Percentiles rank a stretch among this genome's conserved stretches.
phyloP scores from a whole-genome alignment of 2,888 invertebrate species.

The Gandaritis pyraliata region DNA sequence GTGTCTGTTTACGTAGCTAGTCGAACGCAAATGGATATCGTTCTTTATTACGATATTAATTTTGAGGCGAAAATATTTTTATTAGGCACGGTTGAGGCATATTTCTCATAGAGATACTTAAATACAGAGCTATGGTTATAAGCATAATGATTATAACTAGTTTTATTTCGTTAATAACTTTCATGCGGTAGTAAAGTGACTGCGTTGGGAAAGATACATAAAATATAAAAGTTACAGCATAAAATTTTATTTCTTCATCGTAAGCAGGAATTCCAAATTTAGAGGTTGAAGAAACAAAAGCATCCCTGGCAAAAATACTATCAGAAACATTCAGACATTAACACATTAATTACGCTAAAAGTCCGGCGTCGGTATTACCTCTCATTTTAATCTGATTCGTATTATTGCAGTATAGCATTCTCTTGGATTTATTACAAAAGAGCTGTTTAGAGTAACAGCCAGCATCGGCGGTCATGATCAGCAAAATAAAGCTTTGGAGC shows the following conservation, averaged over 20 bases:
- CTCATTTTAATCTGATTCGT: slow-evolving; percentile 73
- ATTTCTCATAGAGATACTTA: slow-evolving; percentile 37
- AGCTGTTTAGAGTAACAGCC: slow-evolving; percentile 71
- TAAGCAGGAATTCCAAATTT: not conserved
- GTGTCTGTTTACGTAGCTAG: slow-evolving; percentile 56
- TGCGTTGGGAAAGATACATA: slow-evolving; percentile 17
- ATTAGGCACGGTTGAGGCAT: slow-evolving; percentile 46
- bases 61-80: slow-evolving; percentile 53
- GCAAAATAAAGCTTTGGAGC: slow-evolving; percentile 71
- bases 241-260: slow-evolving; percentile 29
- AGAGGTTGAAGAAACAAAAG: slow-evolving; percentile 6
- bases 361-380: slow-evolving; percentile 58
- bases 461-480: slow-evolving; percentile 70
- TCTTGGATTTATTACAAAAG: slow-evolving; percentile 76
- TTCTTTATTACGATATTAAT: slow-evolving; percentile 57
- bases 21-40: slow-evolving; percentile 50
- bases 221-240: slow-evolving; percentile 17
- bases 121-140: slow-evolving; percentile 24
- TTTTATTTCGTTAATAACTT: slow-evolving; percentile 33
- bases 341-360: slow-evolving; percentile 68
- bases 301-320: slow-evolving; percentile 13
- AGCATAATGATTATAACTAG: slow-evolving; percentile 26
- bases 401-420: slow-evolving; percentile 75
- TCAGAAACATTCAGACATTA: slow-evolving; percentile 42
- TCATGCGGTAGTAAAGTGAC: slow-evolving; percentile 20